Percentiles rank a stretch among this genome's conserved stretches.
These are phyloP conservation scores for Coenonympha arcania DNA, from an alignment of 2,888 invertebrate genomes.

Conservation along the genomic window DNA sequence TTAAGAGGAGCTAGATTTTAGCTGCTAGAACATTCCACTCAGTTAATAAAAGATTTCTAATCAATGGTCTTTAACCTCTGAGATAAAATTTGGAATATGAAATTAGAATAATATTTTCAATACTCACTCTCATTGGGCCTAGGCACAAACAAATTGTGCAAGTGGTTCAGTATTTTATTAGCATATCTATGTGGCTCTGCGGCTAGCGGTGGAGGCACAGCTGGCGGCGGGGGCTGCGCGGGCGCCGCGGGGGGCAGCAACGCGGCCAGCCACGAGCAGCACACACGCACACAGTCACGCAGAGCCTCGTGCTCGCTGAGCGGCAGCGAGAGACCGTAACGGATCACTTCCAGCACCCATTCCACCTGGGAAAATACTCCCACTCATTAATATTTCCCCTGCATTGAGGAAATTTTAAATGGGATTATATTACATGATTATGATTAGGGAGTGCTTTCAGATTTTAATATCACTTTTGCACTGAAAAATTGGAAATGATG, in stretches of 20 bases:
- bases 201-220: constrained; percentile 90
- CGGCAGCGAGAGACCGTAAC: constrained; percentile 92
- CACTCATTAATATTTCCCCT: too few species aligned
- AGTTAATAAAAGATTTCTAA: too few species aligned
- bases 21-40: too few species aligned
- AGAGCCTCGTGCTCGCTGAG: constrained; percentile 94
- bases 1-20: too few species aligned
- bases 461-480: too few species aligned
- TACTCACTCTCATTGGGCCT: constrained; percentile 91
- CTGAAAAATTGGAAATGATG: too few species aligned
- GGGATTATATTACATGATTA: too few species aligned
- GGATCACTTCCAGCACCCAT: constrained; percentile 90
- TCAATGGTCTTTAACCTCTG: too few species aligned
- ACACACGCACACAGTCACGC: constrained; percentile 95
- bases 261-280: constrained; percentile 96
- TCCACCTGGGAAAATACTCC: constrained; percentile 81
- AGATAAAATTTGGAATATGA: too few species aligned
- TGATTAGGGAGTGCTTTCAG: too few species aligned
- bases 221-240: constrained; percentile 85
- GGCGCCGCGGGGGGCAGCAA: constrained; percentile 89
- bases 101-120: too few species aligned
- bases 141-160: constrained; percentile 95
- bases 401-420: too few species aligned
- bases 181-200: constrained; percentile 94
- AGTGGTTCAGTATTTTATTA: constrained; percentile 90